A percentile compares a stretch with the other conserved stretches of the same genome.
Evolutionary conservation across 2,888 invertebrate species (phyloP).

Genomic region (Agrotis exclamationis): DNA sequence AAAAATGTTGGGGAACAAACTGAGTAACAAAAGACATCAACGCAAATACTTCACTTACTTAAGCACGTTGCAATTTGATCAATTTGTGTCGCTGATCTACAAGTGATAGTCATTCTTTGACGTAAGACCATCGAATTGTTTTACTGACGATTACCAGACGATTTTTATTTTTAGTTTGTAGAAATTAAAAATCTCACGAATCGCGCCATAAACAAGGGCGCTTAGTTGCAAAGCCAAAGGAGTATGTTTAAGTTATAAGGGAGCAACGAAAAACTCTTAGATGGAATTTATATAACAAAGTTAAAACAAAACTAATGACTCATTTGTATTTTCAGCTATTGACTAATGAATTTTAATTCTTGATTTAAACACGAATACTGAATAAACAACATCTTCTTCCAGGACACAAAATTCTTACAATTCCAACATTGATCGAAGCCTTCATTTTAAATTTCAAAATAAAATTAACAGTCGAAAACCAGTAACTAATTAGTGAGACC

Average conservation of each 20-base stretch:
- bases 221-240: background rate
- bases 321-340: conserved; percentile 65
- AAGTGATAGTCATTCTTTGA: no score
- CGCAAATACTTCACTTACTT: conserved; percentile 9
- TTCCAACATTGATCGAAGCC: conserved; percentile 65
- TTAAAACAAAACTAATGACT: conserved; percentile 61
- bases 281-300: conserved; percentile 51
- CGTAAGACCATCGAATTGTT: no score
- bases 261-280: conserved; percentile 34
- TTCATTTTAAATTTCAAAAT: conserved; percentile 70
- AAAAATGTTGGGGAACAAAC: conserved; percentile 21
- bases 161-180: no score
- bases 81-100: no score
- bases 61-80: background rate
- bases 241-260: conserved; percentile 27
- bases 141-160: no score
- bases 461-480: conserved; percentile 61
- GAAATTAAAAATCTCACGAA: no score
- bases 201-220: no score
- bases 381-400: conserved; percentile 70
- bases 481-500: conserved; percentile 70
- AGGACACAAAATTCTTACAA: conserved; percentile 69
- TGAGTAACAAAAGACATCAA: conserved; percentile 26
- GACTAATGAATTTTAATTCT: conserved; percentile 77
- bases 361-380: conserved; percentile 66